These are phyloP conservation scores for Brevimyrus niger DNA, from an alignment of 2,113 vertebrate genomes.

Conservation along the genomic window DNA sequence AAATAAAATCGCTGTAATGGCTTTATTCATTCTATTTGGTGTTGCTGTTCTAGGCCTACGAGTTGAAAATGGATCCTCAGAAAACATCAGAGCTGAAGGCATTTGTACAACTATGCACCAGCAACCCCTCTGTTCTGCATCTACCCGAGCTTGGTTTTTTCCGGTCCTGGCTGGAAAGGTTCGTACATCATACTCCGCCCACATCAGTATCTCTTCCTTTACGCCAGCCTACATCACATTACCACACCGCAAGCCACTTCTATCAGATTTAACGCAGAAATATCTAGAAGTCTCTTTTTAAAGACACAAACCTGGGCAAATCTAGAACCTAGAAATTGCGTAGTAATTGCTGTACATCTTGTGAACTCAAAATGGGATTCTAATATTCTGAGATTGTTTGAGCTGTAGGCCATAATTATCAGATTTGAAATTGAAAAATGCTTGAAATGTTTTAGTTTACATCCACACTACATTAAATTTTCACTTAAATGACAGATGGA, in stretches of 20 bases:
- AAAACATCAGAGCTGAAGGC: slow-evolving; percentile 77
- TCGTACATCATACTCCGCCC: slow-evolving; percentile 22
- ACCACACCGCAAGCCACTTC: background rate
- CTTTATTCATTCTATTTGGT: background rate
- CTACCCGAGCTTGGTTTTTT: slow-evolving; percentile 76
- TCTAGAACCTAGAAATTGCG: no score
- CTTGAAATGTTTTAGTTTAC: background rate
- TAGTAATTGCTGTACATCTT: background rate
- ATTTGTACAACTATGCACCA: slow-evolving; percentile 76
- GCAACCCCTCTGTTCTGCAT: slow-evolving; percentile 72
- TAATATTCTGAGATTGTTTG: background rate
- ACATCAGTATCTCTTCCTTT: background rate
- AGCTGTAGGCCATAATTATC: background rate
- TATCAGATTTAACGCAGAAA: background rate
- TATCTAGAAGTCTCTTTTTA: background rate
- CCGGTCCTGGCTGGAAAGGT: slow-evolving; percentile 77
- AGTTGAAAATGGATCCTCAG: slow-evolving; percentile 68
- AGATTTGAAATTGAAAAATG: background rate
- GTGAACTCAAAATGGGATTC: background rate
- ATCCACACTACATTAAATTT: background rate
- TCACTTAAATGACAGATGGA: background rate
- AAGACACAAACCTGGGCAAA: no score
- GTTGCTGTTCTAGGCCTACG: slow-evolving; percentile 9
- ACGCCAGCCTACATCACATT: background rate
- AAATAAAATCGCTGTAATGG: background rate